These are phyloP conservation scores for Zoanthus sociatus DNA, from an alignment of 92 coral and sea anemone genomes.

Conservation along the genomic window DNA sequence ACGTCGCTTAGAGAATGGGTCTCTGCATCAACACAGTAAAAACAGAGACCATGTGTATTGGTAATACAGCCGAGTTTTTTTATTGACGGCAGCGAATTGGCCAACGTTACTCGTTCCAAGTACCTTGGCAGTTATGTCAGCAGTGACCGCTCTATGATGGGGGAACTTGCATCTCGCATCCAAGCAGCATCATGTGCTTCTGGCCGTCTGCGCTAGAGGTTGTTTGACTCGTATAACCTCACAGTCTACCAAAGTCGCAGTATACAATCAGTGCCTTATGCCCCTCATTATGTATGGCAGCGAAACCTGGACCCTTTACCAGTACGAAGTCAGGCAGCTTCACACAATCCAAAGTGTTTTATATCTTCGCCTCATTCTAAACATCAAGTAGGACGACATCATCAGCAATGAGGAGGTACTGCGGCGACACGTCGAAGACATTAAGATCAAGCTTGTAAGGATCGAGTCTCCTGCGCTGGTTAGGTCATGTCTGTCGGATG, in stretches of 20 bases:
- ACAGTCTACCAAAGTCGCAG: too few relatives aligned
- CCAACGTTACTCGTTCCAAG: background rate
- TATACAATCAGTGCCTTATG: too few relatives aligned
- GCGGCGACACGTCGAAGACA: constrained; percentile 52
- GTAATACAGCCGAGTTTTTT: constrained; percentile 36
- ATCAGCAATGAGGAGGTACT: too few relatives aligned
- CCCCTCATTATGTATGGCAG: too few relatives aligned
- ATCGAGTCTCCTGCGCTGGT: constrained; percentile 42
- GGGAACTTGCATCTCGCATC: background rate
- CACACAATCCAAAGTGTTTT: too few relatives aligned
- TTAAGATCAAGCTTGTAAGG: constrained; percentile 43
- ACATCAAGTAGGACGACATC: too few relatives aligned
- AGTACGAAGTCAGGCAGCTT: too few relatives aligned
- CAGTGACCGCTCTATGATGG: background rate
- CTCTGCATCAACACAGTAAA: constrained; percentile 37
- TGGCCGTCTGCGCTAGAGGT: constrained; percentile 10
- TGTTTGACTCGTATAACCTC: too few relatives aligned
- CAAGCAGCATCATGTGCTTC: background rate
- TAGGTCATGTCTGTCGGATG: constrained; percentile 53
- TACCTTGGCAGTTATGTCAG: background rate
- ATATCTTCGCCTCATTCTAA: too few relatives aligned
- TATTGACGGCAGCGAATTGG: constrained; percentile 2
- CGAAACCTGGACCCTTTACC: too few relatives aligned
- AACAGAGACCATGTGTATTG: constrained; percentile 54
- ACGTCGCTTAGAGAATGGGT: constrained; percentile 41